Conservation (phyloP, 2,113 vertebrate species). For the Sarotherodon lohbergeri region DNA sequence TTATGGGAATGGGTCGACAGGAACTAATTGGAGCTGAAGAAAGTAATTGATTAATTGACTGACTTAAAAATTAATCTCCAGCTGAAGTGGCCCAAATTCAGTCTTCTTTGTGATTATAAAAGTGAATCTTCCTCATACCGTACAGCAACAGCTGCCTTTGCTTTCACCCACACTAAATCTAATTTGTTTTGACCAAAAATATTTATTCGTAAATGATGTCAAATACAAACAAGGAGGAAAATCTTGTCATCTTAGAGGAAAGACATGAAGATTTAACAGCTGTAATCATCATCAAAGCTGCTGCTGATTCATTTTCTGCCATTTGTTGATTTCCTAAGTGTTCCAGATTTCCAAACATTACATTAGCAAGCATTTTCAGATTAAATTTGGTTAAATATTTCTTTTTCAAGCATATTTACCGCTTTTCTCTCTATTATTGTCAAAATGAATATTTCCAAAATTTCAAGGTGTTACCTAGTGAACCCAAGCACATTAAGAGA, state of each 20-base stretch:
- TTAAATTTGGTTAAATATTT: neutral
- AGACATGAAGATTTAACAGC: accelerated
- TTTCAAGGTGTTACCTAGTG: neutral
- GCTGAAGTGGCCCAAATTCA: neutral
- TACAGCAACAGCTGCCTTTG: neutral
- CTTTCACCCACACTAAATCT: neutral
- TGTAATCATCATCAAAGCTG: neutral
- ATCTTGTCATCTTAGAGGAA: neutral
- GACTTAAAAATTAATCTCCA: neutral
- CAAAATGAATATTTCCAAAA: neutral
- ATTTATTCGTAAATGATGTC: neutral
- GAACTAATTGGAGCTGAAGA: neutral
- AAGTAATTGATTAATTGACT: neutral
- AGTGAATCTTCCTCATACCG: neutral
- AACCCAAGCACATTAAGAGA: neutral
- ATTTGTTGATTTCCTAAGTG: neutral
- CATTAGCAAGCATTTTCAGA: neutral
- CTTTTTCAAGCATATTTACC: accelerated
- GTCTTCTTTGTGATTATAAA: neutral
- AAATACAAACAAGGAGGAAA: neutral
- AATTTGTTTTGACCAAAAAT: neutral
- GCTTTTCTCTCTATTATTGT: neutral
- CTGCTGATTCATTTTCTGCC: neutral
- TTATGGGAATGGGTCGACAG: neutral
- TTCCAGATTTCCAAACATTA: neutral